These are phyloP conservation scores for Hetaerina titia DNA, from an alignment of 2,888 invertebrate genomes.

Conservation along the genomic window DNA sequence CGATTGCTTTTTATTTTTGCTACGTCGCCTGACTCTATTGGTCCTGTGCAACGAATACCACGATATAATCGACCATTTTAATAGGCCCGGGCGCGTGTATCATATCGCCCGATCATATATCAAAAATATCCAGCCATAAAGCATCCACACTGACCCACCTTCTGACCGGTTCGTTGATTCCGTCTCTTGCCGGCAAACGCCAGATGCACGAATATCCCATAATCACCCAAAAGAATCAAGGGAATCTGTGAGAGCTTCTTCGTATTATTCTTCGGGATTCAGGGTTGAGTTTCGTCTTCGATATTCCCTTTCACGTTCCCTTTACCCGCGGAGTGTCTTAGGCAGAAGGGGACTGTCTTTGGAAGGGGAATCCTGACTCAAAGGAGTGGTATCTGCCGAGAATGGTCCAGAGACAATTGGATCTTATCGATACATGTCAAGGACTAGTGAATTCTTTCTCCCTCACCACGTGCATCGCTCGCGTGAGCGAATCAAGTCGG, in stretches of 20 bases:
- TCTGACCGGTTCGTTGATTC: neutral
- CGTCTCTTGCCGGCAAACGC: neutral
- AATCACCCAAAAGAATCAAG: neutral
- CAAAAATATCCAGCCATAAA: neutral
- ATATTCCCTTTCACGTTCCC: too few relatives aligned
- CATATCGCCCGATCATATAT: slow-evolving; percentile 6
- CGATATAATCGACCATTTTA: slow-evolving; percentile 53
- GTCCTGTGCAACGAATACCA: neutral
- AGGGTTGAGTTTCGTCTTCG: too few relatives aligned
- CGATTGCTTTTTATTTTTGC: neutral
- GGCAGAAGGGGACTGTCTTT: neutral
- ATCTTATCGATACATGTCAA: neutral
- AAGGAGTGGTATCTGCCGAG: neutral
- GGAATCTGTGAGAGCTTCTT: neutral
- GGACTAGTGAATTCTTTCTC: neutral
- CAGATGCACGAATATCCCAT: neutral
- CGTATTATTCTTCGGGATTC: too few relatives aligned
- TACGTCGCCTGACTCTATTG: neutral
- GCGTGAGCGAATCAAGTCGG: too few relatives aligned
- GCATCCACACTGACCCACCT: neutral
- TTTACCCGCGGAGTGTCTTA: too few relatives aligned
- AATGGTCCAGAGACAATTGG: neutral
- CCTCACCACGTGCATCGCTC: neutral
- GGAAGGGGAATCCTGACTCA: neutral
- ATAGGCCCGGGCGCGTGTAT: slow-evolving; percentile 30